Evolutionary conservation across 92 coral and sea anemone species (phyloP).

Genomic region (Actinostola sp.): DNA sequence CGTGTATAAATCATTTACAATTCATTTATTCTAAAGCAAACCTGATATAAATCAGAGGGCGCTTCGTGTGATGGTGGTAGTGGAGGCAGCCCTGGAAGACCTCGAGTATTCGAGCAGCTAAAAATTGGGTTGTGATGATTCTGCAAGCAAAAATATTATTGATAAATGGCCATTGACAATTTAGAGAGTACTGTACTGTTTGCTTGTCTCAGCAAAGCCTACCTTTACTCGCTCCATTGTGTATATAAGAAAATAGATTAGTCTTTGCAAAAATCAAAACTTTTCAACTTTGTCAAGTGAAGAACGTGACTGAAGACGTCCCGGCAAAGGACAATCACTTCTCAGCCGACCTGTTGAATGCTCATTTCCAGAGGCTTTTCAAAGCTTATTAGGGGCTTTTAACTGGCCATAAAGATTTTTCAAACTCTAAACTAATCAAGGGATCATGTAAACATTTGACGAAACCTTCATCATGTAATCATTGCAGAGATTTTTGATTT

Average conservation of each 20-base stretch:
- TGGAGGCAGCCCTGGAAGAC: slow-evolving; percentile 95
- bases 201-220: slow-evolving; percentile 2
- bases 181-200: background rate
- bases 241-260: background rate
- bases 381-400: background rate
- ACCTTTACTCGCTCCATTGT: slow-evolving; percentile 65
- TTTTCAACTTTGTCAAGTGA: background rate
- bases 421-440: slow-evolving; percentile 27
- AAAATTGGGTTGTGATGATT: slow-evolving; percentile 75
- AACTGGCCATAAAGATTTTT: slow-evolving; percentile 8
- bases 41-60: slow-evolving; percentile 98
- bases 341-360: slow-evolving; percentile 30
- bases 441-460: slow-evolving; percentile 30
- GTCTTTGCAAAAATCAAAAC: background rate
- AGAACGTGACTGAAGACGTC: slow-evolving; percentile 5
- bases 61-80: slow-evolving; percentile 91
- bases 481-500: slow-evolving; percentile 45
- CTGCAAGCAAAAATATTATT: slow-evolving; percentile 40
- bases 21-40: slow-evolving; percentile 49
- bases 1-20: slow-evolving; percentile 11
- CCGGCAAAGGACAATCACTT: slow-evolving; percentile 10
- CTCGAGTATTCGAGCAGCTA: slow-evolving; percentile 96
- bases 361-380: background rate
- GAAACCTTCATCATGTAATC: slow-evolving; percentile 25
- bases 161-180: background rate